These are phyloP conservation scores for Caranx ignobilis DNA, from an alignment of 2,113 vertebrate genomes.

Conservation along the genomic window DNA sequence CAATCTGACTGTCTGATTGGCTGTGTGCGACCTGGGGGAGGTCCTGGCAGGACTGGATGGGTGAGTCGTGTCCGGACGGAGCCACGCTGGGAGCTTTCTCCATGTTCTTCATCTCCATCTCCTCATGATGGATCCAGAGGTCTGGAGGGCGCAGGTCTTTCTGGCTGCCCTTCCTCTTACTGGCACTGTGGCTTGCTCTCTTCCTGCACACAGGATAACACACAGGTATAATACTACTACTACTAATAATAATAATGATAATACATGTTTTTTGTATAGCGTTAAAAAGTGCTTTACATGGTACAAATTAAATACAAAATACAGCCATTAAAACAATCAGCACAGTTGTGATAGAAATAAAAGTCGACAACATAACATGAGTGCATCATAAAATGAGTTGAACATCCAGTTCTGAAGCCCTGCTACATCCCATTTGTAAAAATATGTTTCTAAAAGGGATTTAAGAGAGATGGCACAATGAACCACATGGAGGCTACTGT, in stretches of 20 bases:
- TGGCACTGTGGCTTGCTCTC: conserved; percentile 87
- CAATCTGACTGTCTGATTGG: conserved; percentile 93
- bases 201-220: conserved; percentile 81
- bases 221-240: background rate
- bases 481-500: background rate
- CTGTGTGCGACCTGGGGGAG: conserved; percentile 92
- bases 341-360: too few relatives aligned
- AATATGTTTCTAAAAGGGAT: too few relatives aligned
- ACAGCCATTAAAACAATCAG: too few relatives aligned
- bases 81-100: conserved; percentile 90
- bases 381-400: too few relatives aligned
- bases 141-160: conserved; percentile 95
- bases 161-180: conserved; percentile 94
- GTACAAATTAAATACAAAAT: too few relatives aligned
- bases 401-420: too few relatives aligned
- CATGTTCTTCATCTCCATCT: conserved; percentile 98
- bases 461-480: background rate
- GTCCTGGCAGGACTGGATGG: conserved; percentile 90
- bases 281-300: too few relatives aligned
- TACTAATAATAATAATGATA: too few relatives aligned
- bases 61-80: conserved; percentile 84
- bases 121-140: conserved; percentile 97
- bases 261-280: too few relatives aligned
- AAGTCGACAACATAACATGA: too few relatives aligned
- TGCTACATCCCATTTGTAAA: too few relatives aligned